Evolutionary conservation across 2,888 invertebrate genomes (phyloP).

Genomic region (Meliscaeva auricollis): DNA sequence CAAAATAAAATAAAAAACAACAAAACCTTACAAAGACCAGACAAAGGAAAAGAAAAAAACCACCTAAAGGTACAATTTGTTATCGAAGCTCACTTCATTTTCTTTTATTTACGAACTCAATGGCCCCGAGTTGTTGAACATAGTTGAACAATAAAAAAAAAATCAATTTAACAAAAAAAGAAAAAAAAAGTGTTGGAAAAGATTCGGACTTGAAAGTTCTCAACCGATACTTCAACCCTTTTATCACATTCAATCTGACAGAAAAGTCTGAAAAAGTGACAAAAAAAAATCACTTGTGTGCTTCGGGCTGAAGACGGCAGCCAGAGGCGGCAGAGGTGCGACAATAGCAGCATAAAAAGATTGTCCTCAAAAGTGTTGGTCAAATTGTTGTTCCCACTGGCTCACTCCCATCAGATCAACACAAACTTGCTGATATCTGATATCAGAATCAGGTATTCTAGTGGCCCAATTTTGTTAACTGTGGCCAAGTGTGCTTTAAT

Average conservation of each 20-base stretch:
- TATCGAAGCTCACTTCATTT: slow-evolving; percentile 6
- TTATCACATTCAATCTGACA: neutral
- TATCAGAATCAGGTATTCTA: slow-evolving; percentile 15
- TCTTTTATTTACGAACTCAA: neutral
- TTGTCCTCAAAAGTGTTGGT: slow-evolving; percentile 1
- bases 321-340: too few species aligned
- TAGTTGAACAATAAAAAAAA: slow-evolving; percentile 1
- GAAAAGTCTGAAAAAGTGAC: slow-evolving; percentile 6
- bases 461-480: slow-evolving; percentile 38
- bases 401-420: neutral
- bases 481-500: slow-evolving; percentile 49
- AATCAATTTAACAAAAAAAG: slow-evolving; percentile 1
- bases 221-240: neutral
- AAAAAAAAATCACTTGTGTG: neutral
- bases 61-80: slow-evolving; percentile 14
- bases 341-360: neutral
- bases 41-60: neutral
- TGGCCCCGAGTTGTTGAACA: slow-evolving; percentile 11
- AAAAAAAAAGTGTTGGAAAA: neutral
- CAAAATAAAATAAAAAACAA: neutral
- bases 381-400: neutral
- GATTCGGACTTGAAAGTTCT: slow-evolving; percentile 1
- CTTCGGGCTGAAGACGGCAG: neutral
- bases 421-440: slow-evolving; percentile 1
- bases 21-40: too few species aligned